phyloP scores from a whole-genome alignment of 1,140 invertebrate genomes.

The Chelonus insularis region DNA sequence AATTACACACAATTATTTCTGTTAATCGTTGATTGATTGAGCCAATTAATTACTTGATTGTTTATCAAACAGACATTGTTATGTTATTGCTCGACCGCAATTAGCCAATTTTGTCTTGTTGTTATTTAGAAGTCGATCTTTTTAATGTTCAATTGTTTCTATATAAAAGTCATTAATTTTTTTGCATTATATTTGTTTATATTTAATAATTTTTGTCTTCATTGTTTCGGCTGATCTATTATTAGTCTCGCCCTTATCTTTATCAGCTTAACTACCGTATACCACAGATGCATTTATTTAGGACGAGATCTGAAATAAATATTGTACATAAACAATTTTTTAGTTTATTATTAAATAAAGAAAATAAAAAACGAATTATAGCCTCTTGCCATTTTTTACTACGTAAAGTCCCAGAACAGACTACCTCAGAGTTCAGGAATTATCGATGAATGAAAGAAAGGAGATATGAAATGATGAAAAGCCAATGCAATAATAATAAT shows the following conservation, averaged over 20 bases:
- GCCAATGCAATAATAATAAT: constrained; percentile 58
- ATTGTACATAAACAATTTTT: constrained; percentile 40
- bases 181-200: constrained; percentile 10
- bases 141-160: constrained; percentile 15
- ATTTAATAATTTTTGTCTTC: background rate
- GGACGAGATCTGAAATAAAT: constrained; percentile 32
- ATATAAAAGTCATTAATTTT: constrained; percentile 10
- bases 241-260: background rate
- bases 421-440: constrained; percentile 61
- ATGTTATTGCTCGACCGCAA: constrained; percentile 21
- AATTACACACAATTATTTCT: constrained; percentile 41
- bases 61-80: constrained; percentile 25
- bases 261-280: background rate
- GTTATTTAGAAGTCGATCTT: constrained; percentile 24
- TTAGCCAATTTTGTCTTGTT: constrained; percentile 23
- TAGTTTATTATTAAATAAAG: constrained; percentile 37
- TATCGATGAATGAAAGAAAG: constrained; percentile 51
- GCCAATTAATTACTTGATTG: constrained; percentile 25
- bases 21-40: constrained; percentile 36
- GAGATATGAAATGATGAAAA: constrained; percentile 50
- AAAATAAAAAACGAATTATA: constrained; percentile 44
- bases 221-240: constrained; percentile 13
- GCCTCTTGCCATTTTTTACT: constrained; percentile 55
- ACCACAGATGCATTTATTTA: constrained; percentile 30
- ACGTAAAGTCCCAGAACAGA: constrained; percentile 56